phyloP scores from a whole-genome alignment of 2,797 vertebrate genomes.

The Pseudomugil gertrudae region DNA sequence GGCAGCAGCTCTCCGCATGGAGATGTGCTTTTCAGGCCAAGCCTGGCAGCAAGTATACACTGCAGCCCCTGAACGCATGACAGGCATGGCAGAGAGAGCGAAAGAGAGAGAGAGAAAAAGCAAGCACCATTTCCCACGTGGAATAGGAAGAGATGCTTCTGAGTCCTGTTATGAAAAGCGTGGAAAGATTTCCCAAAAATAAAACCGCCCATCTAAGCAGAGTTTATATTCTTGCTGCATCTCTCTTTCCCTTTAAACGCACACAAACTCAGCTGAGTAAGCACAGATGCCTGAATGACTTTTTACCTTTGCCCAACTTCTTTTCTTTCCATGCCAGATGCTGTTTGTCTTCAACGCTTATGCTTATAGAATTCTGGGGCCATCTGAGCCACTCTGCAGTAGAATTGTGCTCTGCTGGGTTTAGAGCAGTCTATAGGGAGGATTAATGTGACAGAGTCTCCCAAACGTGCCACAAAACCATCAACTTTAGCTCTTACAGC shows the following conservation, averaged over 20 bases:
- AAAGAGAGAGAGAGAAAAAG: background rate
- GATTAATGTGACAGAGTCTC: constrained; percentile 70
- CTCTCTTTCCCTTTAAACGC: constrained; percentile 31
- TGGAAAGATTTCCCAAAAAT: constrained; percentile 68
- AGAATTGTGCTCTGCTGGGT: constrained; percentile 53
- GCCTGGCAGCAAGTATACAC: constrained; percentile 66
- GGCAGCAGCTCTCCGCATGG: constrained; percentile 50
- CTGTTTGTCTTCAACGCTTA: constrained; percentile 68
- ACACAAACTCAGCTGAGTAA: constrained; percentile 70
- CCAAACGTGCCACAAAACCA: constrained; percentile 67
- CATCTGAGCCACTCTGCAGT: constrained; percentile 58
- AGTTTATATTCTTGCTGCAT: constrained; percentile 65
- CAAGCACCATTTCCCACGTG: constrained; percentile 51
- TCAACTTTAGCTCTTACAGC: constrained; percentile 75
- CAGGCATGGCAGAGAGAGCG: constrained; percentile 56
- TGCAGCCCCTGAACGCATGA: constrained; percentile 54
- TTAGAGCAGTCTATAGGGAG: constrained; percentile 53
- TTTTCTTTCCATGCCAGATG: constrained; percentile 60
- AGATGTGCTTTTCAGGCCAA: constrained; percentile 63
- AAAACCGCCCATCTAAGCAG: constrained; percentile 68
- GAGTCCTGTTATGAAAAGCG: constrained; percentile 59
- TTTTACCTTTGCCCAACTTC: constrained; percentile 71
- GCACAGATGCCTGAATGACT: constrained; percentile 70
- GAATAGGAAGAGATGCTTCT: constrained; percentile 61
- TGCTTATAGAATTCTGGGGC: constrained; percentile 49